A percentile compares a stretch with the other conserved stretches of the same genome.
Evolutionary conservation across 2,113 vertebrate genomes (phyloP).

Genomic region (Micromys minutus): DNA sequence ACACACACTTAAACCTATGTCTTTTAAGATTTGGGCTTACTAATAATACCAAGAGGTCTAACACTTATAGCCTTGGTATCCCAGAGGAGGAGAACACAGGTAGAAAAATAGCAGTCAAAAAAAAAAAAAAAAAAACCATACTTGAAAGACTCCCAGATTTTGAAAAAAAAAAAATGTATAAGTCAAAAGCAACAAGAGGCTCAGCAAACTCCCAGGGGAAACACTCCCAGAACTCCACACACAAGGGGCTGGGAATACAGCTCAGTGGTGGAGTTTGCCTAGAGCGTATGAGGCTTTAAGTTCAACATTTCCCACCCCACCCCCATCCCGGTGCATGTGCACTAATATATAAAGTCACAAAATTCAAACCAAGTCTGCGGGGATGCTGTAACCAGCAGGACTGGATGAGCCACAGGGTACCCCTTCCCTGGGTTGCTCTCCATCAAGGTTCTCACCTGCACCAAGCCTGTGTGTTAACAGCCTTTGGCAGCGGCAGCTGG

Average conservation of each 20-base stretch:
- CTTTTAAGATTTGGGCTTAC: background rate
- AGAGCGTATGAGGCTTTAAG: background rate
- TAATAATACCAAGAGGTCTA: background rate
- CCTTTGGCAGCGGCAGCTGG: background rate
- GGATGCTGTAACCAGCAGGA: background rate
- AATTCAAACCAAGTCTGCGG: background rate
- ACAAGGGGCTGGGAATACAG: too few species aligned
- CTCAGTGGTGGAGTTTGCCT: background rate
- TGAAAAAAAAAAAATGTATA: background rate
- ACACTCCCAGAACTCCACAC: background rate
- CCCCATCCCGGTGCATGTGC: too few species aligned
- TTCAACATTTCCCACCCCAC: background rate
- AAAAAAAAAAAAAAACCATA: conserved; percentile 6
- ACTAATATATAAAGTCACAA: background rate
- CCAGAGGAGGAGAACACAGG: background rate
- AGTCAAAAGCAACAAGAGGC: conserved; percentile 1
- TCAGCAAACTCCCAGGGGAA: background rate
- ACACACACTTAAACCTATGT: background rate
- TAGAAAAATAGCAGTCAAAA: background rate
- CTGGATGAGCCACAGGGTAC: background rate
- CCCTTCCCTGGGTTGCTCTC: background rate
- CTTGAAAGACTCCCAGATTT: background rate
- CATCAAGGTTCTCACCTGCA: background rate
- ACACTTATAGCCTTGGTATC: background rate
- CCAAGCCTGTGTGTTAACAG: conserved; percentile 47